Base-by-base conservation (phyloP, 2,113 vertebrate species). In the Scomber japonicus region DNA sequence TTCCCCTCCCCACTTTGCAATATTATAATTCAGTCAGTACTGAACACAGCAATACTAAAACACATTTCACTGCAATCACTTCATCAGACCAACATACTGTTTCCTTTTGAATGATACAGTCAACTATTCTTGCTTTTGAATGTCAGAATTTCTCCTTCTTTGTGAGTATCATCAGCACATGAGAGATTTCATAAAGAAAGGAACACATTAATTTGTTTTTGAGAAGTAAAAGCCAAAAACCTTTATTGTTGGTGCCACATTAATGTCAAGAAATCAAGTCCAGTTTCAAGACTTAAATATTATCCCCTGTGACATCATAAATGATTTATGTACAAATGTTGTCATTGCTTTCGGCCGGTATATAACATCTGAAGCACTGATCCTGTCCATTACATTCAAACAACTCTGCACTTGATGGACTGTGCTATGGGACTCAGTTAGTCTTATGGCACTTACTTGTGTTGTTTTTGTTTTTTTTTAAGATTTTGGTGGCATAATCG, bases 281-380 rank as follows among this genome's bases (percentile, higher is more conserved):
- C 40, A 45, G 12, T 30, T 55, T 31, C 44, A 49, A 62, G 70
- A 61, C 40, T 35, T 85, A 66, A 83, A 59, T 46, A 51, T 57
- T 5, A 81, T 88, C 67, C 19, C n/a, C 66, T 27, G 27, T 27
- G 76, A 81, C 78, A 55, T 82, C 75, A 87, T 19, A 62, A 78
- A 75, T 65, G 1, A 3, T 27, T 27, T 27, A 27, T 27, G 24
- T 27, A 27, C 24, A 72, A 85, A 75, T 70, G 30, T 31, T 62
- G 78, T 63, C 55, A 24, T 78, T 73, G 53, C 66, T 62, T 53
- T 44, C 57, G 55, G 54, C n/a, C 6, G 0, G 40, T 50, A 56
- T 72, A 80, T 81, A 61, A 57, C 44, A 48, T 69, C 24, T 53
- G 17, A 67, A 49, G 51, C 75, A 73, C 67, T 24, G 48, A 46